These are phyloP conservation scores for Psix sp. DNA, from an alignment of 1,140 invertebrate species.

Conservation along the genomic window DNA sequence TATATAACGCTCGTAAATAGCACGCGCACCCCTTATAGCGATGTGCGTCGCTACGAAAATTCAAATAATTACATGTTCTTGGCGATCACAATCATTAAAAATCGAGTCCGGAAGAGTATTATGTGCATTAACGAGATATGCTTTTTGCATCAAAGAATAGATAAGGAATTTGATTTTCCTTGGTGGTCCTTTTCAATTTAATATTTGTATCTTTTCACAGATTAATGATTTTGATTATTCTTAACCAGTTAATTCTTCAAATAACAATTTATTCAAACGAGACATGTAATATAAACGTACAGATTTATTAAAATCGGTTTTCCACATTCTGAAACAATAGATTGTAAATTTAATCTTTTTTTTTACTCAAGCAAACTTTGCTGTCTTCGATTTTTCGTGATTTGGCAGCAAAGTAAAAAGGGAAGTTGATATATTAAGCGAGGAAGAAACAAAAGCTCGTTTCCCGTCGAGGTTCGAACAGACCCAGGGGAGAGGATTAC, in stretches of 20 bases:
- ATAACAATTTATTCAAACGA: too few species aligned
- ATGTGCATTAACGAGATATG: slow-evolving; percentile 11
- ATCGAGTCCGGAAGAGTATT: slow-evolving; percentile 35
- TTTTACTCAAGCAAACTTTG: too few species aligned
- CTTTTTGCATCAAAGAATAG: slow-evolving; percentile 5
- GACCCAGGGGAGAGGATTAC: slow-evolving; percentile 58
- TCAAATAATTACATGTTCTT: slow-evolving; percentile 72
- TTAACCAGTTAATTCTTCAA: too few species aligned
- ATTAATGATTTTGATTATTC: too few species aligned
- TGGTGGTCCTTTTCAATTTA: too few species aligned
- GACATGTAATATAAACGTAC: too few species aligned
- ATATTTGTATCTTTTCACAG: too few species aligned
- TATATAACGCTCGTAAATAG: slow-evolving; percentile 76
- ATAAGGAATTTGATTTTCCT: slow-evolving; percentile 17
- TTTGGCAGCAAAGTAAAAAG: slow-evolving; percentile 54
- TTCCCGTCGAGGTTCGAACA: slow-evolving; percentile 40
- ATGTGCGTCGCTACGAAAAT: slow-evolving; percentile 59
- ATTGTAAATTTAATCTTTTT: too few species aligned
- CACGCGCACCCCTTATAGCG: slow-evolving; percentile 52
- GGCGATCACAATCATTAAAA: slow-evolving; percentile 68
- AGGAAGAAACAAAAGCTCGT: slow-evolving; percentile 52
- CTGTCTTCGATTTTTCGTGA: slow-evolving; percentile 45
- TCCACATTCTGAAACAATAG: background rate
- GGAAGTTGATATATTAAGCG: slow-evolving; percentile 59
- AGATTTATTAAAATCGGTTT: too few species aligned